Evolutionary conservation across 2,888 invertebrate genomes (phyloP), one percentile per base, ranked within the genome.

Genomic region (Phorcus lineatus): DNA sequence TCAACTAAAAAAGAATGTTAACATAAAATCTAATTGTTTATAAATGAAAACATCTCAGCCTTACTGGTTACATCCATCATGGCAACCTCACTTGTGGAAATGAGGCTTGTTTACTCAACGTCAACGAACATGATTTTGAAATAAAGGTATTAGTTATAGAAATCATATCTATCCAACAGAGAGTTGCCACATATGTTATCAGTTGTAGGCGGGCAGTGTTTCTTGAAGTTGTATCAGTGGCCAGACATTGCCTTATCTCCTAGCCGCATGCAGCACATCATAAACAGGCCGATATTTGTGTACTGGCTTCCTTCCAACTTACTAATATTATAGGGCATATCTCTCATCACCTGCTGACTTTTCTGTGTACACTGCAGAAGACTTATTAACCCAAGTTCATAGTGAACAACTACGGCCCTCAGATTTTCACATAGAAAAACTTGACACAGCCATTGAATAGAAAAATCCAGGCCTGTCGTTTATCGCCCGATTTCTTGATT

Each of bases 321-420:
- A 70, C 70, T 70, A 70, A 70, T 70, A 70, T 70, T 70, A 70
- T 40, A 70, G 70, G 67, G 36, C 31, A 19, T 70, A 70, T 70
- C 70, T 70, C 19, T 36, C 70, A 70, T 36, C 70, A 70, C 70
- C 70, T 70, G 70, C 70, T 36, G 28, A 31, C 70, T 70, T 36
- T 6, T 40, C 36, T 70, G 70, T 70, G 70, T 70, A 40, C 70
- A 70, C 4, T 19, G 19, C 36, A 31, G 28, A 19, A 31, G 70
- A 70, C 70, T 62, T 62, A 62, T 62, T 62, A 62, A 62, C 62
- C 62, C 62, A 28, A 9, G 70, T n/a, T 11, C 36, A 57, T 22
- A 22, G 11, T 57, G 24, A 57, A 57, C 19, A 57, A 19, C 24
- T 57, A 57, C 57, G n/a, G 24, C 24, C 19, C 57, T 57, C 6